Evolutionary conservation across 2,888 invertebrate genomes (phyloP), one percentile per base, ranked within the genome.

Genomic region (Eucera pruinosa): DNA sequence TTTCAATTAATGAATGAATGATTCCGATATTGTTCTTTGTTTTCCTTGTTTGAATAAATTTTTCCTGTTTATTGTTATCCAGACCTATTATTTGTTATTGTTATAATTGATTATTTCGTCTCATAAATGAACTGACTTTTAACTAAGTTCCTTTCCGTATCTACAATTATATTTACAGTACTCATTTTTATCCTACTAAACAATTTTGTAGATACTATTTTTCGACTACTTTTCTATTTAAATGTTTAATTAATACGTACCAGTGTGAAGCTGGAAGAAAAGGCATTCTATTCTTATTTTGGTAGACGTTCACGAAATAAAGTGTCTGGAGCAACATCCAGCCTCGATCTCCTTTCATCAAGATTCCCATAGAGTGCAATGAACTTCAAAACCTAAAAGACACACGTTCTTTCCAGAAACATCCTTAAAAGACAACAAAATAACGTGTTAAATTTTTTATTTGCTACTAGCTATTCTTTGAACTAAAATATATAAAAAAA

Each of bases 261-360:
- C 27, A 13, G 9, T 36, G 36, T 11, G 11, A 11, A 36, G 6
- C 6, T 30, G 15, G 25, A 15, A 1, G 9, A 20, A 7, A 3
- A 0, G 11, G 2, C 0, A 9, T 20, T 18, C 4, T 13, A 55
- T 2, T 6, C 6, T 9, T 1, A 7, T 20, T 30, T 5, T 6
- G 62, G 50, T 50, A 55, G 65, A 65, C 50, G 39, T 66, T 62
- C 43, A 43, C 47, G 57, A 74, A 67, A 78, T 78, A 73, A 70
- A 78, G 62, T 55, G 54, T 58, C 52, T 45, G 64, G 61, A 62
- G 47, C 78, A 78, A 73, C 43, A 73, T 78, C 54, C 69, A 68
- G 25, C 69, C 57, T 73, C 78, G 78, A 78, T 78, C 73, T 80
- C 80, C 60, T 67, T 74, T 60, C 65, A 47, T 67, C 71, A 45